phyloP scores from a whole-genome alignment of 2,113 vertebrate species.

The Calypte anna region DNA sequence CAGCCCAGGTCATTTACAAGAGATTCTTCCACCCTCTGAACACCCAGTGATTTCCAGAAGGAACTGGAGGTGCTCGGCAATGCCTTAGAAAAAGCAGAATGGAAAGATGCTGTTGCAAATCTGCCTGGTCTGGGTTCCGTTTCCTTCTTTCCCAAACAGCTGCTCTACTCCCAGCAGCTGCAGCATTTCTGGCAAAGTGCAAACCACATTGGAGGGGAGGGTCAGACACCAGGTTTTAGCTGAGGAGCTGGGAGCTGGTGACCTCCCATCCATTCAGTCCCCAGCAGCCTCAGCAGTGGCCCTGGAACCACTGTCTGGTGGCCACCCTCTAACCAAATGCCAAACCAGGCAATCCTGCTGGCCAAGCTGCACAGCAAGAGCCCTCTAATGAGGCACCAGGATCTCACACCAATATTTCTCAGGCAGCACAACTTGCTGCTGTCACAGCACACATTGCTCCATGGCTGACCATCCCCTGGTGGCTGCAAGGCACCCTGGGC shows the following conservation, averaged over 20 bases:
- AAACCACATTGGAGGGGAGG: neutral
- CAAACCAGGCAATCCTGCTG: neutral
- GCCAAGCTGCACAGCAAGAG: neutral
- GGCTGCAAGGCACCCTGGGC: neutral
- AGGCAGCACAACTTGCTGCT: neutral
- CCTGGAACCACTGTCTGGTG: neutral
- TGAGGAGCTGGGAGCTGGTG: neutral
- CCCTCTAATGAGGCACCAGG: neutral
- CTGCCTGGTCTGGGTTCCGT: neutral
- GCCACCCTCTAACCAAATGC: neutral
- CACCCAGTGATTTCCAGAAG: neutral
- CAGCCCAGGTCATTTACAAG: neutral
- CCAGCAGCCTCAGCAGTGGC: neutral
- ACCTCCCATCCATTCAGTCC: neutral
- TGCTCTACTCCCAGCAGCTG: neutral
- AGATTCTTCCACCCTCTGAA: neutral
- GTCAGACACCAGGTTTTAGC: neutral
- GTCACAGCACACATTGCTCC: rapidly evolving
- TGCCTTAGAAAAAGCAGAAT: neutral
- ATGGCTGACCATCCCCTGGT: neutral
- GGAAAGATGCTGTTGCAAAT: neutral
- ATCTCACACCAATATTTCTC: neutral
- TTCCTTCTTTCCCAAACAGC: neutral
- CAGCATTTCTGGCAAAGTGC: neutral
- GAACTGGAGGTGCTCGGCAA: rapidly evolving